phyloP scores from a whole-genome alignment of 2,888 invertebrate genomes.

The Hydrotaea cyrtoneurina region DNA sequence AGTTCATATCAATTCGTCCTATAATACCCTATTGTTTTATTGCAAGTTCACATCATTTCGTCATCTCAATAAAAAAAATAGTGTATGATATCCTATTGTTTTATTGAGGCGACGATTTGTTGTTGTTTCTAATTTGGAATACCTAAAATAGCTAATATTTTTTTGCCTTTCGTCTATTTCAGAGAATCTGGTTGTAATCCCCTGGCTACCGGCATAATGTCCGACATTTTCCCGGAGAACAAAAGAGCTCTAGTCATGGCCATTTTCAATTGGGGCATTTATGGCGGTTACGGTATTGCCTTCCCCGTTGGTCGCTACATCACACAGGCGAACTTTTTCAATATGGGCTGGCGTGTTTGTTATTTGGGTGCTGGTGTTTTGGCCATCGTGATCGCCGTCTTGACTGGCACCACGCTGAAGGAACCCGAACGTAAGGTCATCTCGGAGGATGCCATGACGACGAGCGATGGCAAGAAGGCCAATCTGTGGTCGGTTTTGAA shows the following conservation, averaged over 20 bases:
- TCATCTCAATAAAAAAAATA: too few species aligned
- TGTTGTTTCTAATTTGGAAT: too few species aligned
- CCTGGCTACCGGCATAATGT: constrained; percentile 90
- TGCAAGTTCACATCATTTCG: too few species aligned
- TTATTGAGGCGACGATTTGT: too few species aligned
- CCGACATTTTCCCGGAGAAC: constrained; percentile 90
- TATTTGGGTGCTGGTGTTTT: constrained; percentile 91
- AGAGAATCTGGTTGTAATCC: constrained; percentile 94
- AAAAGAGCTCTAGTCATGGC: constrained; percentile 94
- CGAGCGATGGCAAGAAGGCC: constrained; percentile 82
- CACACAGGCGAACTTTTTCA: constrained; percentile 87
- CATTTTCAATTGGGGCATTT: constrained; percentile 97
- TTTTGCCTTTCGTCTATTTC: constrained; percentile 54
- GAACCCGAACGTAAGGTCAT: constrained; percentile 90
- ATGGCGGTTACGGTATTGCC: constrained; percentile 95
- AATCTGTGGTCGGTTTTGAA: constrained; percentile 89
- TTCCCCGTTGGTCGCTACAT: constrained; percentile 95
- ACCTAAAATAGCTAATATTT: too few species aligned
- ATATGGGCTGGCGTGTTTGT: constrained; percentile 91
- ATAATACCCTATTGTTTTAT: too few species aligned
- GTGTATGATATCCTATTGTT: too few species aligned
- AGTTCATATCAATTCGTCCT: too few species aligned
- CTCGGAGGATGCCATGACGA: constrained; percentile 83
- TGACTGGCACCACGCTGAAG: constrained; percentile 88
- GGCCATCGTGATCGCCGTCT: constrained; percentile 86